Base-by-base conservation (phyloP, 2,888 invertebrate species). In the Galerucella pusilla region DNA sequence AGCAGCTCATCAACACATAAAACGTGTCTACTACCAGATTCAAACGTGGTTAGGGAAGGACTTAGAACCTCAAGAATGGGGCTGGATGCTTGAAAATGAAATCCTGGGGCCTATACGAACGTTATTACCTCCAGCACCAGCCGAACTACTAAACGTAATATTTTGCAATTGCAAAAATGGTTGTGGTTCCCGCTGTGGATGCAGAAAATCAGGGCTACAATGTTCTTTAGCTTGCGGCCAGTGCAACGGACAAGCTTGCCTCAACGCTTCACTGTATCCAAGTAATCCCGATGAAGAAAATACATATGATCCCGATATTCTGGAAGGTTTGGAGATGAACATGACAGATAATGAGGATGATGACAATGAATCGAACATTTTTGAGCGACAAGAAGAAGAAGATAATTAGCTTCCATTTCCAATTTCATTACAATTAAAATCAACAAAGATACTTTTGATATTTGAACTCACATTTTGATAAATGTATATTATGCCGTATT, bases 1-100 rank as follows among this genome's bases (percentile, higher is more conserved):
- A 80, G 84, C 83, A 75, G 81, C 82, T 80, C 82, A 79, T 76
- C 85, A 84, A 83, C 83, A 84, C 74, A 75, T 82, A 68, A 82
- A 84, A 49, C 80, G 80, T 74, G 82, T 83, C 79, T 49, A 49
- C 46, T 49, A 49, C 46, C 46, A 49, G 1, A 49, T 49, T 49
- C 11, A 49, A 49, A 49, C 46, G 46, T 49, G 46, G 46, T 3
- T 49, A 12, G 46, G 46, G 46, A 49, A 49, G 46, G 1, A 12
- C 46, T 49, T 81, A 71, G 72, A 81, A 74, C 79, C 77, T 68
- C 74, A 81, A 67, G 77, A 73, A 78, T 80, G 79, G 79, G 80
- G 80, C 49, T 81, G 79, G 80, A 74, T 73, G 67, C 68, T 84
- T 72, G 73, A 77, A 79, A 83, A 85, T 78, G 82, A 80, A 76